phyloP scores from a whole-genome alignment of 2,888 invertebrate genomes.

The Apodemia mormo region DNA sequence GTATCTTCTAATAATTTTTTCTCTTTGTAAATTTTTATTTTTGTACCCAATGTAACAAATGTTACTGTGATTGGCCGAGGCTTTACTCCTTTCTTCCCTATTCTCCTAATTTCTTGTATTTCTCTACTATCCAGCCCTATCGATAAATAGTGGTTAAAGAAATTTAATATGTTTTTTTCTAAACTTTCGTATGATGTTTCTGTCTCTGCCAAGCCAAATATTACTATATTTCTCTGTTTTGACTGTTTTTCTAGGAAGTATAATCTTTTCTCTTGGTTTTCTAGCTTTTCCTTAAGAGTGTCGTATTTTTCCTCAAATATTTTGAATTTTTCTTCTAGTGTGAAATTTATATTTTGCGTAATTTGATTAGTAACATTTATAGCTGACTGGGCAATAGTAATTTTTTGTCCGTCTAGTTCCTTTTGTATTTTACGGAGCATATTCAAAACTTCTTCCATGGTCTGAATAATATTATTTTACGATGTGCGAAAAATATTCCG shows the following conservation, averaged over 20 bases:
- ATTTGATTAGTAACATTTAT: not conserved
- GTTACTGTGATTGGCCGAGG: not conserved
- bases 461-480: too few relatives aligned
- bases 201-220: constrained; percentile 1
- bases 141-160: not conserved
- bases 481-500: too few relatives aligned
- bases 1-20: constrained; percentile 16
- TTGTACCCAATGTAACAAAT: not conserved
- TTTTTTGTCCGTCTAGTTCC: constrained; percentile 5
- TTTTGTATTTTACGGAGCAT: constrained; percentile 20
- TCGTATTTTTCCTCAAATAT: not conserved
- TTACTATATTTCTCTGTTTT: constrained; percentile 24
- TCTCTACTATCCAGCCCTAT: not conserved
- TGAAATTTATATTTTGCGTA: not conserved
- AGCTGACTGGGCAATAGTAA: not conserved
- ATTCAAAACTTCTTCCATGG: constrained; percentile 7
- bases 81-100: not conserved
- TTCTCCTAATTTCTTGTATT: not conserved
- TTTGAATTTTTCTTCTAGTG: constrained; percentile 19
- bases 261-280: constrained; percentile 12
- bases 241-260: constrained; percentile 26
- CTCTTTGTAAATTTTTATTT: not conserved
- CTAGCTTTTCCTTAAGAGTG: constrained; percentile 1
- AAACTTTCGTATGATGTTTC: not conserved
- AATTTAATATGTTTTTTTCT: not conserved